Evolutionary conservation across 2,797 vertebrate genomes (phyloP).

Genomic region (Carduelis carduelis): DNA sequence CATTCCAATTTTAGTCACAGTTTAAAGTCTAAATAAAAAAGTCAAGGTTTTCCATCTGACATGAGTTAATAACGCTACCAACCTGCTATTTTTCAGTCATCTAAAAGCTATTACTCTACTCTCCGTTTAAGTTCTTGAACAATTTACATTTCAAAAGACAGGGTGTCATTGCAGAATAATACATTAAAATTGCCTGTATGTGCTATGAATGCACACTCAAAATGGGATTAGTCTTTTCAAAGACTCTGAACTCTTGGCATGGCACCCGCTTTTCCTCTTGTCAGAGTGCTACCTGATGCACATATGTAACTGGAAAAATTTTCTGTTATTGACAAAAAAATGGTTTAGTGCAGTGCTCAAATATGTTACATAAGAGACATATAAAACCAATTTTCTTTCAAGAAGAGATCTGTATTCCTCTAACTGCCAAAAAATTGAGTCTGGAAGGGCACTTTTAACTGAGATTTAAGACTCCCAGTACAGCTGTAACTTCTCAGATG

Average conservation of each 20-base stretch:
- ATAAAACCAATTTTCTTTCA: constrained; percentile 37
- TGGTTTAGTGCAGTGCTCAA: neutral
- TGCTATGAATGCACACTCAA: neutral
- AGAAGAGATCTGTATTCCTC: neutral
- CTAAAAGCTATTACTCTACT: neutral
- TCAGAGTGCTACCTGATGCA: constrained; percentile 1
- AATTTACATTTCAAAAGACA: neutral
- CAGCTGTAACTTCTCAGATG: constrained; percentile 20
- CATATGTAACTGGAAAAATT: neutral
- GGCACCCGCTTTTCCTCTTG: neutral
- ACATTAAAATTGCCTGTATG: neutral
- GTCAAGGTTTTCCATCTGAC: neutral
- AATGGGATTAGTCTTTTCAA: neutral
- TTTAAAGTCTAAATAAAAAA: neutral
- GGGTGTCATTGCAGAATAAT: neutral
- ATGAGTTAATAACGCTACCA: neutral
- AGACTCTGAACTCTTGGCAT: neutral
- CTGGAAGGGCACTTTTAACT: constrained; percentile 12
- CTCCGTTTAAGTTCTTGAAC: neutral
- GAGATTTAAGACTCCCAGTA: constrained; percentile 34
- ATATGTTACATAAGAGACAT: neutral
- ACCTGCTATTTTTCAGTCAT: neutral
- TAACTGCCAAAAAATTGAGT: neutral
- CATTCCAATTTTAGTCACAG: neutral
- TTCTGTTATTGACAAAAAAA: neutral